These are phyloP conservation scores for Hassar affinis DNA, from an alignment of 2,113 vertebrate species.

Conservation along the genomic window DNA sequence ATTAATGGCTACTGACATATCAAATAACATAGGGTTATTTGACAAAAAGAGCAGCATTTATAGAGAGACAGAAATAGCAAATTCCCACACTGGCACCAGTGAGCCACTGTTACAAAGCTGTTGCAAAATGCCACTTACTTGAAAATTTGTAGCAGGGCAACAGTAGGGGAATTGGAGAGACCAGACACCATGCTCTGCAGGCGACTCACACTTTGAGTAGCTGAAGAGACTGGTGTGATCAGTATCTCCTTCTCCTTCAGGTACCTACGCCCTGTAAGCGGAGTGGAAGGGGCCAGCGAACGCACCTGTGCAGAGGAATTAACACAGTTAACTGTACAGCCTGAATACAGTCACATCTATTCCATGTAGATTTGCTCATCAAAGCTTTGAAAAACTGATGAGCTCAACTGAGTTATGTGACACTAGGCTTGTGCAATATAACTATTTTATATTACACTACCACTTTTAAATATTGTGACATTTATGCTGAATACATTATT, in stretches of 20 bases:
- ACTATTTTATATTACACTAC: background rate
- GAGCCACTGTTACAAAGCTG: background rate
- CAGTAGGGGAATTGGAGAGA: slow-evolving; percentile 82
- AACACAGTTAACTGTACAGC: background rate
- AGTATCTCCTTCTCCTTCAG: slow-evolving; percentile 88
- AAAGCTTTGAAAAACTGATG: background rate
- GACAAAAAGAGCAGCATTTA: background rate
- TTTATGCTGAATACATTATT: background rate
- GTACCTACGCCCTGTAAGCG: slow-evolving; percentile 90
- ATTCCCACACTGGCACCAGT: background rate
- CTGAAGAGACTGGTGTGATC: slow-evolving; percentile 90
- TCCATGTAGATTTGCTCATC: background rate
- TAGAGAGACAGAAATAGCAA: background rate
- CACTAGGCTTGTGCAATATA: background rate
- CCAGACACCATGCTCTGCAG: slow-evolving; percentile 89
- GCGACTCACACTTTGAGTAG: slow-evolving; percentile 91
- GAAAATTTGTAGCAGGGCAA: slow-evolving; percentile 80
- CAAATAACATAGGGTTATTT: background rate
- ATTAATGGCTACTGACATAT: background rate
- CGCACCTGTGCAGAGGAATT: slow-evolving; percentile 67
- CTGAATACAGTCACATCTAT: background rate
- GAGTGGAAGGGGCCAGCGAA: slow-evolving; percentile 91
- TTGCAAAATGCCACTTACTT: slow-evolving; percentile 71
- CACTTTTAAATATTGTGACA: background rate
- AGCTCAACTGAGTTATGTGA: background rate